Base-by-base conservation (phyloP, 1,140 invertebrate species). In the Trichogramma pretiosum region DNA sequence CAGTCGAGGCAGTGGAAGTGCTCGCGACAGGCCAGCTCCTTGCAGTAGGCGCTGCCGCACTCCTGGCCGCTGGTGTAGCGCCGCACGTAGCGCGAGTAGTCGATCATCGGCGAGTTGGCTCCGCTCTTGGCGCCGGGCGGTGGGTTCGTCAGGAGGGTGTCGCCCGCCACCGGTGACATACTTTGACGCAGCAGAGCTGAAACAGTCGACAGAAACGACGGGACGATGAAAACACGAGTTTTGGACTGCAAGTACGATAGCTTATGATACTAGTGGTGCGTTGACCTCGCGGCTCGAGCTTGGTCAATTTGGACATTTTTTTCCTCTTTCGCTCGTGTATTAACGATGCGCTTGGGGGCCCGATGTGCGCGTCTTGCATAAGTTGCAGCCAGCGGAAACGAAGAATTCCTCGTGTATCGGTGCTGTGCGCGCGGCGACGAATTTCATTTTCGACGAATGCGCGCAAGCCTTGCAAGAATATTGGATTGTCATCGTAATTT, bases 1-100 rank as follows among this genome's bases (percentile, higher is more conserved):
- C 93, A 97, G 68, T 95, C 91, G 57, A 93, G 77, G 71, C 93
- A 97, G 67, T 98, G 93, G 73, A 95, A 98, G 66, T 98, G 94
- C 67, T 98, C 94, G 55, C 91, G 76, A 64, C 55, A 72, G 56
- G 64, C 62, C 24, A 69, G 54, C 54, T 72, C 84, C 59, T 81
- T 79, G 65, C 84, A 87, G 54, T 81, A 77, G 30, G 72, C 72
- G 50, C 75, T 77, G 26, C 82, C 81, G 65, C 84, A 88, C 60
- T 87, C 83, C 24, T 74, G 65, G 28, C 79, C 76, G 54, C 74
- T 83, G 23, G 72, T 64, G 62, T 77, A 87, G 59, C 82, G 71
- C 57, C 80, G 77, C 37, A 85, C 80, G 61, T 85, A 85, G 46
- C 82, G 75, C 3, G 80, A 82, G 63, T 85, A 85, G 67, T 85